These are phyloP conservation scores for Microcebus tavaratra DNA, from an alignment of 2,113 vertebrate genomes.

Conservation along the genomic window DNA sequence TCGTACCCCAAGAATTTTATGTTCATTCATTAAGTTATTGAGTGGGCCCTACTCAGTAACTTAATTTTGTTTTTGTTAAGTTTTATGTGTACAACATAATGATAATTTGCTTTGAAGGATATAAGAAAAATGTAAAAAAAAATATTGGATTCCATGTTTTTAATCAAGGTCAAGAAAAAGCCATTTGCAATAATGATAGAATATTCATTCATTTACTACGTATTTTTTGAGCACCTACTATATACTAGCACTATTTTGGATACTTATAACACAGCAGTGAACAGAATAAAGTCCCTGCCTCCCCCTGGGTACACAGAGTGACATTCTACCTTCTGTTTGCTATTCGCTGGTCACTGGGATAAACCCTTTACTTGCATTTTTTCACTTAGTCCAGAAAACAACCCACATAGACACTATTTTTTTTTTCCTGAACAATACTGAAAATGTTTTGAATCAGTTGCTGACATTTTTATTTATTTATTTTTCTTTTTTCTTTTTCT, in stretches of 20 bases:
- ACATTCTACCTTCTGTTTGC: background rate
- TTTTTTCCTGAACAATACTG: background rate
- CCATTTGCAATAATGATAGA: background rate
- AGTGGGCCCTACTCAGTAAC: background rate
- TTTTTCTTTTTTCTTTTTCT: too few species aligned
- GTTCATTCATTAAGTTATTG: background rate
- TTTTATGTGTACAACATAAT: background rate
- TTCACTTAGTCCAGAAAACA: background rate
- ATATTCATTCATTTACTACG: background rate
- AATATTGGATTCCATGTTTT: background rate
- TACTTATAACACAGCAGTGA: background rate
- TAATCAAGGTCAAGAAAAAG: background rate
- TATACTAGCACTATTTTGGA: background rate
- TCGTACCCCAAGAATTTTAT: background rate
- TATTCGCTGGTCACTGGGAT: background rate
- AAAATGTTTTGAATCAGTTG: conserved; percentile 29
- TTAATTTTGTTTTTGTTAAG: background rate
- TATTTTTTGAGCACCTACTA: background rate
- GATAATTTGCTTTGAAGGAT: background rate
- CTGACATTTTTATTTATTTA: background rate
- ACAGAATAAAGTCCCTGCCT: background rate
- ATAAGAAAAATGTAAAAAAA: background rate
- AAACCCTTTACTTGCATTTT: background rate
- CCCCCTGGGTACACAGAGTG: background rate
- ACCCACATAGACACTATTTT: background rate